Base-by-base conservation (phyloP, 37 sponge, comb jelly and placozoan genomes). In the Chondrilla cf. caribensis region DNA sequence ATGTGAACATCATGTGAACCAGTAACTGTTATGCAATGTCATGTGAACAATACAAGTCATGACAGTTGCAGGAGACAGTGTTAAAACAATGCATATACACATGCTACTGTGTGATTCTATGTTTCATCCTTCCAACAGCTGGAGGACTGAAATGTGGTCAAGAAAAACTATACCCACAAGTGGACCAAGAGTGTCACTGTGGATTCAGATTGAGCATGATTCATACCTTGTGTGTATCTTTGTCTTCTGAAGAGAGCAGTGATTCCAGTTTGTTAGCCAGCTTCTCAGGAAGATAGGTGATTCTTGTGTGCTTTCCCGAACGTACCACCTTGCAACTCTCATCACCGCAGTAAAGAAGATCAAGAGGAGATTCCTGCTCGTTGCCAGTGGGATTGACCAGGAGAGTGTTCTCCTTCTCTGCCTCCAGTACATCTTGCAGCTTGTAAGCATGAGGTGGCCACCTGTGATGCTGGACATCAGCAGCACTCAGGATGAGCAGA, bases 321-420 rank as follows among this genome's bases (percentile, higher is more conserved):
- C 67, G 43, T 0, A 32, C 22, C 26, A 59, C 54, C 35, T 42
- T 51, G 58, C 86, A 40, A 2, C 43, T 37, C 24, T 76, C 64
- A 58, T 81, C 58, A n/a, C 87, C 89, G 36, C 87, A 81, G 84
- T 83, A 89, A 26, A 93, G 84, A 0, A 93, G 77, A 24, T 89
- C 84, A 0, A 81, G 51, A 0, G 81, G 58, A 18, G 60, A 37
- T 38, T 93, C 93, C 19, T 19, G 15, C 15, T 33, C 54, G n/a
- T 51, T 38, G 3, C 84, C 78, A n/a, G 19, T 43, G 26, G 68
- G 43, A 51, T 89, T 85, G 26, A 43, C 39, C 9, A 89, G 62
- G 54, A 28, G 35, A 7, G 4, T 22, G 17, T 64, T 28, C 0
- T 38, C 21, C 2, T 51, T 28, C 11, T 70, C 64, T 22, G 80